Percentiles rank a stretch among this genome's conserved stretches.
phyloP scores from a whole-genome alignment of 1,140 invertebrate species.

The Euglossa dilemma region DNA sequence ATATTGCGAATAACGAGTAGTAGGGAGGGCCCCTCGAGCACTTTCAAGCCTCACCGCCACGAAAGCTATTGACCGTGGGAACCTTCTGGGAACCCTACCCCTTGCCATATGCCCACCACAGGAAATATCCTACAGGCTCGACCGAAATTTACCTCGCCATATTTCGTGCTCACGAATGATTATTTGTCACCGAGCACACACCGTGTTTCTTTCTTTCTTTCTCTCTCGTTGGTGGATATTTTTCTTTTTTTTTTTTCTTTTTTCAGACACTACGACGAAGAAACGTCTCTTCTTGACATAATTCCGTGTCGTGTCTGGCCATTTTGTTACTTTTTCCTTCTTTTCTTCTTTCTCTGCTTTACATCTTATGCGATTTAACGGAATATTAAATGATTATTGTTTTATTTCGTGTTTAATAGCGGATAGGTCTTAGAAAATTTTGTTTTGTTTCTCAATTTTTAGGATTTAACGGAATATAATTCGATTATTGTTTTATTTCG shows the following conservation, averaged over 20 bases:
- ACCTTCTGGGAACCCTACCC: constrained; percentile 79
- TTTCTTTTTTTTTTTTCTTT: not conserved
- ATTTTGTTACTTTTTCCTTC: not conserved
- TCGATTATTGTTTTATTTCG: too few species aligned
- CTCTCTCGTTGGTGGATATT: not conserved
- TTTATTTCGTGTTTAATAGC: too few species aligned
- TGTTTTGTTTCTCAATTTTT: too few species aligned
- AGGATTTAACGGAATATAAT: too few species aligned
- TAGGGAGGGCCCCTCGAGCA: constrained; percentile 52
- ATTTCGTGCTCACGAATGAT: constrained; percentile 42
- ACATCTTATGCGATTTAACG: too few species aligned
- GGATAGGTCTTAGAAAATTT: too few species aligned
- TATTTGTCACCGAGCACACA: constrained; percentile 34
- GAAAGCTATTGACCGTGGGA: constrained; percentile 82
- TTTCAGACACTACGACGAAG: not conserved
- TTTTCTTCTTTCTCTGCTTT: not conserved
- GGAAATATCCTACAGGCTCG: constrained; percentile 73
- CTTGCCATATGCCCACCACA: constrained; percentile 79
- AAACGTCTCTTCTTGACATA: not conserved
- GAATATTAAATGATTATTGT: too few species aligned
- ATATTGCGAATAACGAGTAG: constrained; percentile 38
- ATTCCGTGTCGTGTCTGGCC: not conserved
- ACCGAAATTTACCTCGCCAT: constrained; percentile 53
- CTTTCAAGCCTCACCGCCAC: constrained; percentile 61
- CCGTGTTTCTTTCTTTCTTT: too few species aligned